Percentiles rank a stretch among this genome's conserved stretches.
Conservation (phyloP, 1,140 invertebrate species). For the Hyles euphorbiae region DNA sequence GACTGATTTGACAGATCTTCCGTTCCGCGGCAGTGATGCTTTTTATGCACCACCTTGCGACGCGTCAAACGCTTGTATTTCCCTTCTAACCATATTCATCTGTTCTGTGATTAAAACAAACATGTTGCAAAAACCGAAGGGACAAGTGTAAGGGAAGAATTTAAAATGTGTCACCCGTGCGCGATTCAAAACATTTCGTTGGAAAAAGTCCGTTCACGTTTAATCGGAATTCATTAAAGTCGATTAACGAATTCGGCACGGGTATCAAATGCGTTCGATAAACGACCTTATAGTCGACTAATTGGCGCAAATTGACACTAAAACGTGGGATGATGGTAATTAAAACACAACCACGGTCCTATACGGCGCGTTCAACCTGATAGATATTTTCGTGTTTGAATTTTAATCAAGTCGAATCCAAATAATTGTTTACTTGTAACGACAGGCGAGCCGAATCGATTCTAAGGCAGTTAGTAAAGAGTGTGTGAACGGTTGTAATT, state of each 20-base stretch:
- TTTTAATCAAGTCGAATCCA: conserved; percentile 17
- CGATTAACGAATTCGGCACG: conserved; percentile 46
- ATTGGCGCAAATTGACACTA: conserved; percentile 30
- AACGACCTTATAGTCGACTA: conserved; percentile 22
- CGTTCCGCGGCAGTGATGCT: too few species aligned
- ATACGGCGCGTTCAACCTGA: conserved; percentile 11
- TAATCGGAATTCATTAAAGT: conserved; percentile 53
- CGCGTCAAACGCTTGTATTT: too few species aligned
- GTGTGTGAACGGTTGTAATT: conserved; percentile 8
- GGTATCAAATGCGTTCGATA: conserved; percentile 20
- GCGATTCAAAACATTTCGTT: conserved; percentile 59
- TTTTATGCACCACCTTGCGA: too few species aligned
- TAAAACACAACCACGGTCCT: conserved; percentile 17
- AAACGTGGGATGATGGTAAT: conserved; percentile 25
- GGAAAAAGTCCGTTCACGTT: conserved; percentile 50
- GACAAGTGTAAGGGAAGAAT: conserved; percentile 72
- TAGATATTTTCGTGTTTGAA: conserved; percentile 18
- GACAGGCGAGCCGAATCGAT: conserved; percentile 5
- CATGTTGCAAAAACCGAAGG: conserved; percentile 41
- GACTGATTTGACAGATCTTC: too few species aligned
- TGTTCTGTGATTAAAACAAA: too few species aligned
- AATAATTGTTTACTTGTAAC: conserved; percentile 18
- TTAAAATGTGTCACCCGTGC: conserved; percentile 71
- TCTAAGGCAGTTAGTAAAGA: conserved; percentile 2
- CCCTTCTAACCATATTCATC: too few species aligned